These are phyloP conservation scores for Drosophila mimetica DNA, from an alignment of 2,888 invertebrate genomes.

Conservation along the genomic window DNA sequence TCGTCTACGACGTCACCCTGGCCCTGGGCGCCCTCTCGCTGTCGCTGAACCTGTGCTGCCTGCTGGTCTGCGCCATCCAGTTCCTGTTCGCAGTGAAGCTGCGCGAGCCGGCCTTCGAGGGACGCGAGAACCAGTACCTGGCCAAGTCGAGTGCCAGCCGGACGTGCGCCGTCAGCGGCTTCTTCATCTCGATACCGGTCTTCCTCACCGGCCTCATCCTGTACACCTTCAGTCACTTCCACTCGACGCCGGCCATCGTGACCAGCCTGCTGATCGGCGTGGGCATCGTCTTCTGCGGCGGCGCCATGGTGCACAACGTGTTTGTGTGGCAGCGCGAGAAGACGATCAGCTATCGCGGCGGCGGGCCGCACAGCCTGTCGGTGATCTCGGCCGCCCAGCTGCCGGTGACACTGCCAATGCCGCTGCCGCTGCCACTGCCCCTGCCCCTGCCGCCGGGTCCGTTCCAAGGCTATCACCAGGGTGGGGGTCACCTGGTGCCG, in stretches of 20 bases:
- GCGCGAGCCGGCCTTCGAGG: conserved; percentile 91
- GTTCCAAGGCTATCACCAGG: conserved; percentile 47
- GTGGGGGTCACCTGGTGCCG: conserved; percentile 62
- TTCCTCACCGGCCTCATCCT: conserved; percentile 96
- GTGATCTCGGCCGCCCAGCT: conserved; percentile 35
- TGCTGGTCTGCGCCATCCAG: conserved; percentile 96
- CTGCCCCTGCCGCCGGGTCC: conserved; percentile 53
- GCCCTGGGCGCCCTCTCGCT: conserved; percentile 95
- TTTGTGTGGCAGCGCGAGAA: conserved; percentile 97
- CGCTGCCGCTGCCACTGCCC: conserved; percentile 48
- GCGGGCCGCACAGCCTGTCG: conserved; percentile 37
- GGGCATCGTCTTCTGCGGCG: conserved; percentile 95
- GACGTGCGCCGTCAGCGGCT: conserved; percentile 96
- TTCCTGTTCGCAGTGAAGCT: conserved; percentile 97
- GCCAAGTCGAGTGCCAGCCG: conserved; percentile 96
- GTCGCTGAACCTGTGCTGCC: conserved; percentile 94
- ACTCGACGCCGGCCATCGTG: conserved; percentile 95
- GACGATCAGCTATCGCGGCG: conserved; percentile 89
- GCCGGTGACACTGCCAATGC: conserved; percentile 49
- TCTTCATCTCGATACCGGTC: conserved; percentile 97
- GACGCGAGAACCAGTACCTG: conserved; percentile 94
- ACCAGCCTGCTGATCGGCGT: conserved; percentile 95
- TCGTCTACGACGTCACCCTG: conserved; percentile 95
- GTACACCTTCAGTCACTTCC: conserved; percentile 96
- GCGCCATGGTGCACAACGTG: conserved; percentile 97